phyloP scores from a whole-genome alignment of 2,888 invertebrate genomes.

The Syrista parreyssii region DNA sequence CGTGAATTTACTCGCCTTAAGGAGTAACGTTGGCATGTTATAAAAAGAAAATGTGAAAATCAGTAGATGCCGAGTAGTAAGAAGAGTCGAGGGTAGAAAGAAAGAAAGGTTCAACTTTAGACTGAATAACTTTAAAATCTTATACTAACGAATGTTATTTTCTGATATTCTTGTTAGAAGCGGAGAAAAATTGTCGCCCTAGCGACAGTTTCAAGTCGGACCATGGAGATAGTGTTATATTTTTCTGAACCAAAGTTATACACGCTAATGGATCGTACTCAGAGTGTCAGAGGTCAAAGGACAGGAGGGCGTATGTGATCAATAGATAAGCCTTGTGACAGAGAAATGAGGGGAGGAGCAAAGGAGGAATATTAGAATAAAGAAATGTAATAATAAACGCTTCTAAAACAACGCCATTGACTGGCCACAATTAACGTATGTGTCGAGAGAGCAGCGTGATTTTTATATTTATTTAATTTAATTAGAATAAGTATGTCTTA shows the following conservation, averaged over 20 bases:
- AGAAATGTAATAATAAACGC: constrained; percentile 10
- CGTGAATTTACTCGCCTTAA: not conserved
- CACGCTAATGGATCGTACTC: constrained; percentile 28
- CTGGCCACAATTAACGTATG: constrained; percentile 31
- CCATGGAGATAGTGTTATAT: not conserved
- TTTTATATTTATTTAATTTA: constrained; percentile 51
- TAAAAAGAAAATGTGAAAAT: not conserved
- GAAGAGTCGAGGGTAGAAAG: too few relatives aligned
- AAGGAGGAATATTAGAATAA: constrained; percentile 11
- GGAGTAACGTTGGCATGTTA: not conserved
- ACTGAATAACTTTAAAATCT: not conserved
- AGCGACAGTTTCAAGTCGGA: not conserved
- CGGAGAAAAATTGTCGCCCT: not conserved
- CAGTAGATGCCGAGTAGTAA: not conserved
- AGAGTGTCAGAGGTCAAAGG: constrained; percentile 7
- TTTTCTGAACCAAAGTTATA: constrained; percentile 53
- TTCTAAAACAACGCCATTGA: constrained; percentile 23
- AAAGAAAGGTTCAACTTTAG: not conserved
- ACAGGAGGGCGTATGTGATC: not conserved
- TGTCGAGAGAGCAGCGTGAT: constrained; percentile 33
- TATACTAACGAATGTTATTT: not conserved
- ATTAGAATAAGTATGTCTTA: constrained; percentile 31
- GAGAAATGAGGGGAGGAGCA: constrained; percentile 9
- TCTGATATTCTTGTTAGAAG: not conserved
- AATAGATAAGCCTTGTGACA: constrained; percentile 19